Conservation (phyloP, 2,113 vertebrate species). For the Poeciliopsis occidentalis region DNA sequence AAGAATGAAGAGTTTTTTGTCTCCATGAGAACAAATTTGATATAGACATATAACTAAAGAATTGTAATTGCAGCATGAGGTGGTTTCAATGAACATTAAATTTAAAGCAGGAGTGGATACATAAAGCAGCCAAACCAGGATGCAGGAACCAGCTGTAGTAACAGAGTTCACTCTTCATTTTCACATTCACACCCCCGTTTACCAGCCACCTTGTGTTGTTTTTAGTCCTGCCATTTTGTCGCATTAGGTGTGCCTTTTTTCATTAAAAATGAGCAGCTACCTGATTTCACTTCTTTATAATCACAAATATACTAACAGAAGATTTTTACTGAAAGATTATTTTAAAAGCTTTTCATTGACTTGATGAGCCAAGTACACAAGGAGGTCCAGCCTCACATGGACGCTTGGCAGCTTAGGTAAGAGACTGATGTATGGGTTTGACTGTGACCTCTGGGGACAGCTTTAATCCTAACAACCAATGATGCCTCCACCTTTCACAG, state of each 20-base stretch:
- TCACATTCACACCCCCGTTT: constrained; percentile 41
- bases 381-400: constrained; percentile 1
- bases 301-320: background rate
- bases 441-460: constrained; percentile 24
- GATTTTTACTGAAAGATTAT: background rate
- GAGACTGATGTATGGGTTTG: constrained; percentile 35
- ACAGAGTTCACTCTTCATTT: constrained; percentile 49
- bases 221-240: constrained; percentile 1
- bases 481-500: constrained; percentile 1
- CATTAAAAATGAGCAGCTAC: constrained; percentile 3
- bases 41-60: too few relatives aligned
- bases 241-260: background rate
- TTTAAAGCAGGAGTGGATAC: too few relatives aligned
- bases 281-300: background rate
- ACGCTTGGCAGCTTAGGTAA: constrained; percentile 23
- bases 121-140: constrained; percentile 51
- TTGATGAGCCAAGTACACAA: constrained; percentile 2
- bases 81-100: too few relatives aligned
- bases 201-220: constrained; percentile 22
- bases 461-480: constrained; percentile 5
- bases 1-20: too few relatives aligned
- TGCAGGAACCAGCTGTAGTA: constrained; percentile 55
- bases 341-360: background rate
- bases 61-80: too few relatives aligned
- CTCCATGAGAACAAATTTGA: too few relatives aligned